Conservation (phyloP, 2,113 vertebrate genomes). For the Callionymus lyra region DNA sequence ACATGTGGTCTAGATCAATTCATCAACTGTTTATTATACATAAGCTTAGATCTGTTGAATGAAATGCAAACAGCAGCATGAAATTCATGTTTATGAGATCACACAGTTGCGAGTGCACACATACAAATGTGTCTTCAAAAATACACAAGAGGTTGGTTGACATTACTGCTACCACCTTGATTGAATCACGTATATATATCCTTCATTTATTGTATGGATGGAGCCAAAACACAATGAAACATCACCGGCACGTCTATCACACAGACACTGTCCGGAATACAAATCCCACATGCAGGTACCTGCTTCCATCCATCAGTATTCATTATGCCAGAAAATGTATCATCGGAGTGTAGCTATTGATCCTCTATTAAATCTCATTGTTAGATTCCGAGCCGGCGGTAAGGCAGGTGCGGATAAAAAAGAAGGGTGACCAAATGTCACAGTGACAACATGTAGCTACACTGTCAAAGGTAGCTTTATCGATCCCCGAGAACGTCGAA, state of each 20-base stretch:
- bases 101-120: conserved; percentile 34
- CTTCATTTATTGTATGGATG: conserved; percentile 53
- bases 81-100: conserved; percentile 46
- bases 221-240: conserved; percentile 48
- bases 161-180: conserved; percentile 40
- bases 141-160: conserved; percentile 49
- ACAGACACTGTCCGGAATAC: conserved; percentile 44
- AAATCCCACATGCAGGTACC: conserved; percentile 52
- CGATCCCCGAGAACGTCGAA: conserved; percentile 55
- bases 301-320: conserved; percentile 58
- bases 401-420: conserved; percentile 39
- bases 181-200: conserved; percentile 60
- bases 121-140: conserved; percentile 42
- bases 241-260: conserved; percentile 42
- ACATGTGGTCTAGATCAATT: conserved; percentile 58
- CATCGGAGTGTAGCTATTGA: conserved; percentile 56
- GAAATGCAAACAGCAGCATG: conserved; percentile 54
- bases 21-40: conserved; percentile 60
- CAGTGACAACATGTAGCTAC: conserved; percentile 48
- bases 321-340: conserved; percentile 58
- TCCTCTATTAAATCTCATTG: conserved; percentile 61
- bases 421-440: conserved; percentile 62
- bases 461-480: conserved; percentile 64
- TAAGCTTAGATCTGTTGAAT: conserved; percentile 51
- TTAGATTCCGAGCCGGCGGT: conserved; percentile 51